These are phyloP conservation scores for Rhyacichthys aspro DNA, from an alignment of 2,797 vertebrate species.

Conservation along the genomic window DNA sequence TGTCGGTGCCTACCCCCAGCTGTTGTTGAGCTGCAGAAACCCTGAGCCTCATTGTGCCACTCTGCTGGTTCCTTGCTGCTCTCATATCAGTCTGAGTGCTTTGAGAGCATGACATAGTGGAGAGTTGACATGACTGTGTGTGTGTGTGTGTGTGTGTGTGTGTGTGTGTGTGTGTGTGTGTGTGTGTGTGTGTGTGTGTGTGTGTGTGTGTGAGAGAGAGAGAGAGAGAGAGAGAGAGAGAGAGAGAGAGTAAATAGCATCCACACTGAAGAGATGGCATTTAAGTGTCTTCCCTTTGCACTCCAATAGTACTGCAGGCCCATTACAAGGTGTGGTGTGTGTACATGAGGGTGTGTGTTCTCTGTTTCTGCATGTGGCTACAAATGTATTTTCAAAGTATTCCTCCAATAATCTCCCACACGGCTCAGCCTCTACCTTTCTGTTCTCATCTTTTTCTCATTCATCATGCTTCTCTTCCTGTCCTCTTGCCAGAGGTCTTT, in stretches of 20 bases:
- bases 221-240: no score
- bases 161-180: no score
- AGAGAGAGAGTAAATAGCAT: conserved; percentile 68
- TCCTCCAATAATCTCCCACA: conserved; percentile 74
- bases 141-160: conserved; percentile 17
- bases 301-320: conserved; percentile 70
- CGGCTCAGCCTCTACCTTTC: conserved; percentile 69
- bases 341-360: conserved; percentile 40
- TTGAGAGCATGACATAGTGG: conserved; percentile 64
- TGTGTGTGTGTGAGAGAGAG: conserved; percentile 22
- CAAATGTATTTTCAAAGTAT: conserved; percentile 64
- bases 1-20: conserved; percentile 39
- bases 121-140: conserved; percentile 44
- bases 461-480: conserved; percentile 75
- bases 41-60: conserved; percentile 60
- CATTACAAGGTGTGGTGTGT: conserved; percentile 55
- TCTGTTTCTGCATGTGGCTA: conserved; percentile 31
- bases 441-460: conserved; percentile 69
- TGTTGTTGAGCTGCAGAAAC: conserved; percentile 45
- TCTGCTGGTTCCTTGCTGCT: conserved; percentile 61
- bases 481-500: conserved; percentile 76
- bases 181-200: conserved; percentile 28
- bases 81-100: conserved; percentile 73
- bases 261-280: conserved; percentile 72
- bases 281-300: conserved; percentile 75